Base-by-base conservation (phyloP, 64 coral and sea anemone genomes). In the Stichodactyla helianthus region DNA sequence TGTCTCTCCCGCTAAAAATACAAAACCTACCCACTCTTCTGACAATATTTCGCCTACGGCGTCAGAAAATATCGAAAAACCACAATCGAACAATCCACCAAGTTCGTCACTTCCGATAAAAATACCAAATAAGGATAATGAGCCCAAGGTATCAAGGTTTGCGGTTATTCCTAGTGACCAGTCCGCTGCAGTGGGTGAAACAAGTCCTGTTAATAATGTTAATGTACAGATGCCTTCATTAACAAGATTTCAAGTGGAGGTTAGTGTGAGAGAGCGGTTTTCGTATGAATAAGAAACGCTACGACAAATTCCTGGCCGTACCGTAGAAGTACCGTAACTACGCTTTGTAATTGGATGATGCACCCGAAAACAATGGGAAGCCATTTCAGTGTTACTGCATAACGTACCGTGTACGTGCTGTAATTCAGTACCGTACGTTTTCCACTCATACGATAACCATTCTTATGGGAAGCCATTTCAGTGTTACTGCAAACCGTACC, bases 221-320 rank as follows among this genome's bases (percentile, higher is more conserved):
- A 81, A 81, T 52, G 78, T 54, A 8, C 11, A 52, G 15, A 4
- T 54, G 78, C 78, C 50, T 8, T 18, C 51, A 18, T 51, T 51
- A 81, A 5, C 35, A 54, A 81, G 78, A 53, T 81, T 81, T 81
- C 78, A 81, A 81, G 78, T 81, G 2, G 14, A 81, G 78, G 78
- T 81, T 17, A 52, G 51, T 54, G 52, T 16, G 7, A 27, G 5
- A 71, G 10, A 71, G 35, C 35, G 35, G 35, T 44, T 44, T 44
- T 44, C 35, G 35, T 44, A 44, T 44, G 35, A 44, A 3, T 44
- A 3, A 3, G 35, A 44, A 44, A 44, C 1, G 35, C 35, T 44
- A 44, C 35, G 35, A 44, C 35, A 44, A 1, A 44, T 44, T 3
- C 35, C 35, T 44, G 4, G 35, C 35, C 35, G 4, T 44, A 44